Conservation (phyloP, 2,113 vertebrate genomes). For the Podiceps cristatus region DNA sequence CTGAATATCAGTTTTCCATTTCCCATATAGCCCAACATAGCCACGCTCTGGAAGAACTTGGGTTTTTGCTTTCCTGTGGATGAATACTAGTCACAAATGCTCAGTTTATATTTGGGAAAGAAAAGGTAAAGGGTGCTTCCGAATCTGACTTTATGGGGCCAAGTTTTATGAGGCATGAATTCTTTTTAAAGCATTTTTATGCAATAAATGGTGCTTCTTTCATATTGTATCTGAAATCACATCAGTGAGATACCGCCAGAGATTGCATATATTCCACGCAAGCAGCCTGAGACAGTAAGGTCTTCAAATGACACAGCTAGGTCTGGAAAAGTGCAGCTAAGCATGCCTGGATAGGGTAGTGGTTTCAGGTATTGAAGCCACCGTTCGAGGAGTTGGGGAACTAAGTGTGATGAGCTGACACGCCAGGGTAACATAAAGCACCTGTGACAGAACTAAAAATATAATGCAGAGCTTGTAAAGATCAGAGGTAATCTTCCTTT, state of each 20-base stretch:
- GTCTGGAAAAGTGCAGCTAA: not conserved
- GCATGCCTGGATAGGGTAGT: not conserved
- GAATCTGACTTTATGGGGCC: not conserved
- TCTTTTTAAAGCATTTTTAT: not conserved
- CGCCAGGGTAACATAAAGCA: not conserved
- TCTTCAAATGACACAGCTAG: not conserved
- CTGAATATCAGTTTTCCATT: not conserved
- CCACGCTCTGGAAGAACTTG: not conserved
- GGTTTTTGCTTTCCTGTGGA: not conserved
- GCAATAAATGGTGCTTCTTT: not conserved
- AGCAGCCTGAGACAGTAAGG: not conserved
- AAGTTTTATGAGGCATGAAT: not conserved
- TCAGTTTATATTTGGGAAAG: not conserved
- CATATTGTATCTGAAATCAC: not conserved
- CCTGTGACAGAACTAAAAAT: not conserved
- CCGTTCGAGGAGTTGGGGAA: not conserved
- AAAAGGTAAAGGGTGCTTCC: not conserved
- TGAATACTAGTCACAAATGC: fast-evolving
- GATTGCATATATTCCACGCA: fast-evolving
- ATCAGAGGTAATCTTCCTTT: not conserved
- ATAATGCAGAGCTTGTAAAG: not conserved
- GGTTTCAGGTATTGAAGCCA: not conserved
- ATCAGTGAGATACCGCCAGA: not conserved
- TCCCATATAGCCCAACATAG: not conserved
- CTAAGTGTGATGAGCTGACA: not conserved